Conservation (phyloP, 1,140 invertebrate genomes). For the Aphaenogaster floridana region DNA sequence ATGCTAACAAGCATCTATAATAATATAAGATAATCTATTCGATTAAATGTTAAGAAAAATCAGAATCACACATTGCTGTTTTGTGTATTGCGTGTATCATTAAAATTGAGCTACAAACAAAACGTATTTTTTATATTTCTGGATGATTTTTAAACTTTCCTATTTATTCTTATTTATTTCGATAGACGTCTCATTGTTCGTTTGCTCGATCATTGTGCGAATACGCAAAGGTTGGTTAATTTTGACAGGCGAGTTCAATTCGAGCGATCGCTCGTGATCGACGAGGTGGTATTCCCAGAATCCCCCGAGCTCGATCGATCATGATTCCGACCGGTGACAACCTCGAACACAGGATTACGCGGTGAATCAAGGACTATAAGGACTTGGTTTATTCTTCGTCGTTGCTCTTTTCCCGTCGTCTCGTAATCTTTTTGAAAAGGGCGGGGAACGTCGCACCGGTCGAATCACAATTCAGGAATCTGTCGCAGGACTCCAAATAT, state of each 20-base stretch:
- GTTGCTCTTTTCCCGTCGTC: conserved; percentile 65
- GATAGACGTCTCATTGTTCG: background rate
- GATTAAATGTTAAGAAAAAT: background rate
- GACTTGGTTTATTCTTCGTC: conserved; percentile 65
- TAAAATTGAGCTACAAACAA: background rate
- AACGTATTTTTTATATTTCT: conserved; percentile 16
- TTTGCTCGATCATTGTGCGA: conserved; percentile 6
- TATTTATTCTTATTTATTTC: background rate
- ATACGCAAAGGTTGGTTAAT: conserved; percentile 28
- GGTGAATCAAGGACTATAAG: conserved; percentile 47
- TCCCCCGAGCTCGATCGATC: conserved; percentile 34
- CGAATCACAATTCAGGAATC: conserved; percentile 66
- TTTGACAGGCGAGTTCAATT: conserved; percentile 19
- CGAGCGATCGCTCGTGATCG: conserved; percentile 23
- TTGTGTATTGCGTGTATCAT: background rate
- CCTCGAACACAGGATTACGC: conserved; percentile 49
- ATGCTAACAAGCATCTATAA: background rate
- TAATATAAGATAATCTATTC: background rate
- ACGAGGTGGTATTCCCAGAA: conserved; percentile 19
- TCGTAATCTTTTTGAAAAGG: conserved; percentile 68
- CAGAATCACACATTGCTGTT: background rate
- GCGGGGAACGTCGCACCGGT: conserved; percentile 60
- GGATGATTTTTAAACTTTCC: background rate
- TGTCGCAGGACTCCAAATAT: conserved; percentile 76
- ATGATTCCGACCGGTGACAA: conserved; percentile 49